A percentile compares a stretch with the other conserved stretches of the same genome.
These are phyloP conservation scores for Lamprotornis superbus DNA, from an alignment of 2,113 vertebrate species.

Conservation along the genomic window DNA sequence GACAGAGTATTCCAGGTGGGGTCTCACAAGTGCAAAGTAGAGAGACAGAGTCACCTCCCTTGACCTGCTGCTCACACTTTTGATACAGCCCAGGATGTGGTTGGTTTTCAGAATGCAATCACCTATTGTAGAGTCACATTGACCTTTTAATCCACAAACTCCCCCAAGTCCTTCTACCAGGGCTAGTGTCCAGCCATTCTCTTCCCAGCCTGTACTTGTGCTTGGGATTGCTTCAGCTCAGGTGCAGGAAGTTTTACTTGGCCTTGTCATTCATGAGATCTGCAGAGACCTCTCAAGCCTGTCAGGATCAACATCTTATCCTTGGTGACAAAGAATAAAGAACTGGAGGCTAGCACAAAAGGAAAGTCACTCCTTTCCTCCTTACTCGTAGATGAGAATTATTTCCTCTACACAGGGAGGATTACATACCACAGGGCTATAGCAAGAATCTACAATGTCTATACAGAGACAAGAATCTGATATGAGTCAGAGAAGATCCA, in stretches of 20 bases:
- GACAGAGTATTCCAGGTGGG: not conserved
- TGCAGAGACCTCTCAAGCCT: not conserved
- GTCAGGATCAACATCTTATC: not conserved
- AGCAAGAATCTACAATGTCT: not conserved
- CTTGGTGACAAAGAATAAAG: not conserved
- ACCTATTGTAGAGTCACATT: rapidly evolving
- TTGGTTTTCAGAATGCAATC: not conserved
- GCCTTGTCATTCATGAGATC: not conserved
- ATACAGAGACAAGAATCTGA: not conserved
- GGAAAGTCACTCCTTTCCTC: not conserved
- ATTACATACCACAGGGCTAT: not conserved
- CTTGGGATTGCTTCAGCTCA: not conserved
- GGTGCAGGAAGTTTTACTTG: not conserved
- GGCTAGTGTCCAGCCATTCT: not conserved
- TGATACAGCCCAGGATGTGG: not conserved
- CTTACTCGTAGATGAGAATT: not conserved
- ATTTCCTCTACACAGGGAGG: not conserved
- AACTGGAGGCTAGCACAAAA: not conserved
- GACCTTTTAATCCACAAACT: not conserved
- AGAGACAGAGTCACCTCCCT: too few relatives aligned
- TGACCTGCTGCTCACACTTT: not conserved
- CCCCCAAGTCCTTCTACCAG: not conserved
- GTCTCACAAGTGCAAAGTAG: not conserved
- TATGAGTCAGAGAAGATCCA: not conserved
- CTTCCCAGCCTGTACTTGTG: not conserved